These are phyloP conservation scores for Sepiola atlantica DNA, from an alignment of 2,888 invertebrate species.

Conservation along the genomic window DNA sequence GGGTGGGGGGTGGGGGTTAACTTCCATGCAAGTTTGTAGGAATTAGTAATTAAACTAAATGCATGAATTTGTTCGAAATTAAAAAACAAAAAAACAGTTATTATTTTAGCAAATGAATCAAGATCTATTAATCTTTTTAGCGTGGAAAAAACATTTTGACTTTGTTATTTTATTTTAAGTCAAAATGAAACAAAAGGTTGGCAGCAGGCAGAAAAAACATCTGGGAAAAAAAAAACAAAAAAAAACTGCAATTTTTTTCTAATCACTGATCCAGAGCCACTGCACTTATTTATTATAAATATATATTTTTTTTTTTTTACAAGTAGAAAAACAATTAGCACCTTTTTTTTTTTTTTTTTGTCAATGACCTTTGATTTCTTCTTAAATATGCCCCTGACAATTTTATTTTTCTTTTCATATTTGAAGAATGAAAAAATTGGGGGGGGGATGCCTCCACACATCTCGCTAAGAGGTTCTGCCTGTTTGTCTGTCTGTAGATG, in stretches of 20 bases:
- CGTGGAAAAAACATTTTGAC: not conserved
- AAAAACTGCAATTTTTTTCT: not conserved
- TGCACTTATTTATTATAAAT: not conserved
- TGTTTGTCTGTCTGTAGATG: too few relatives aligned
- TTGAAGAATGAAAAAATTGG: too few relatives aligned
- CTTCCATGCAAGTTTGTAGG: not conserved
- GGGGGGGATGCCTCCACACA: too few relatives aligned
- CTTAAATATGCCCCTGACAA: too few relatives aligned
- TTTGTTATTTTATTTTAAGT: not conserved
- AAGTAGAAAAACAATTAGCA: slow-evolving; percentile 10
- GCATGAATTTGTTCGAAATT: slow-evolving; percentile 14
- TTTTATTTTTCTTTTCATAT: too few relatives aligned
- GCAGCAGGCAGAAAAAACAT: not conserved
- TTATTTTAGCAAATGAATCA: not conserved
- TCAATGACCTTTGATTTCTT: too few relatives aligned
- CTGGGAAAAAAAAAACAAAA: not conserved
- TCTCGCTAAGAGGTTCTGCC: too few relatives aligned
- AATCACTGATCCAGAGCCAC: not conserved
- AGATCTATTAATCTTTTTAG: not conserved
- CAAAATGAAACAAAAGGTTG: not conserved
- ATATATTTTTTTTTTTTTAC: not conserved
- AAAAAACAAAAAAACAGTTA: too few relatives aligned
- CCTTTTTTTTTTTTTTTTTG: not conserved
- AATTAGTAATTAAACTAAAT: not conserved
- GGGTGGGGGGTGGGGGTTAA: too few relatives aligned